Base-by-base conservation (phyloP, 2,888 invertebrate genomes). In the Acrocyrtus sp. region DNA sequence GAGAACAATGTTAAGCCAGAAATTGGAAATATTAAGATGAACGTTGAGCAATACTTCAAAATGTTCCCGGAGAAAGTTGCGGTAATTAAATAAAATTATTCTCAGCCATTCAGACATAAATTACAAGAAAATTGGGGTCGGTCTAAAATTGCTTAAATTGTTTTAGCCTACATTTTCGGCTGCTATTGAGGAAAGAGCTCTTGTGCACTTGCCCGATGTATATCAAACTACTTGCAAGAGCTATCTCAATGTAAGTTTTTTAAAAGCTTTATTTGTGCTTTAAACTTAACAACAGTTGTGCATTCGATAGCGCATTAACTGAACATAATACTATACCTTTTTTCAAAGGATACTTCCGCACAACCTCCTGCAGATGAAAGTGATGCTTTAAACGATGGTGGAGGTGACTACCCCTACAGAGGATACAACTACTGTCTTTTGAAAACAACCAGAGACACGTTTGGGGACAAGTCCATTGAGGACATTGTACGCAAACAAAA, bases 361-460 rank as follows among this genome's bases (percentile, higher is more conserved):
- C 12, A 3, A 1, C 21, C 50, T 3, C 29, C 58, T 2, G 2
- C 24, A n/a, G 53, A 68, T 26, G 58, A 68, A 27, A 53, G 45
- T 21, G 45, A 68, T 34, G 68, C 45, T 1, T 60, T 60, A n/a
- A 68, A 68, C 34, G 60, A 68, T 34, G n/a, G n/a, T n/a, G 48
- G 19, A 10, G 24, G 24, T n/a, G 15, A 21, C 0, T 60, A 68
- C 17, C 58, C 58, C 6, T 68, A 26, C 34, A 60, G 48, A 29
- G 68, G 48, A 1, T 68, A 34, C 34, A 26, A 58, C 1, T 60
- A 60, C 39, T 68, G 68, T n/a, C n/a, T 68, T 10, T 1, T 60
- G 10, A 21, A 21, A 45, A 51, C 51, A 0, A 15, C 60, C 29
- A 41, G 53, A 15, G 6, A 54, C 2, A 27, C 24, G 43, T 24